These are phyloP conservation scores for Hirundichthys speculiger DNA, from an alignment of 2,113 vertebrate genomes.

Conservation along the genomic window DNA sequence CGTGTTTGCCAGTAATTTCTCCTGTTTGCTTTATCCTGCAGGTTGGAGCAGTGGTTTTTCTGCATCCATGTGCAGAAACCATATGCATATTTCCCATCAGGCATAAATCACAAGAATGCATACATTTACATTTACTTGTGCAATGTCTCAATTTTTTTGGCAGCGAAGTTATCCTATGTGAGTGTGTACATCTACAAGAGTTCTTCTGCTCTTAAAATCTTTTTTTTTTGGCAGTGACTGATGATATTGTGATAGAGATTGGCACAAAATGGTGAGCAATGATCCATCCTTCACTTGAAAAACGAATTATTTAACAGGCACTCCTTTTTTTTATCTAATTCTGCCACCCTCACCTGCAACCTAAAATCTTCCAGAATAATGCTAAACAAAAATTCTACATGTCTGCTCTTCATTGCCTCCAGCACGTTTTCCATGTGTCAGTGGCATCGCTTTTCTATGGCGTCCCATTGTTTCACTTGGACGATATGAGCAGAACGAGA, in stretches of 20 bases:
- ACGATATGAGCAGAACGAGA: too few species aligned
- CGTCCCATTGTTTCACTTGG: too few species aligned
- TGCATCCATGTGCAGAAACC: neutral
- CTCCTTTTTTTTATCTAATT: neutral
- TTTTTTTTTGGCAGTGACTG: too few species aligned
- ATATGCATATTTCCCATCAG: conserved; percentile 37
- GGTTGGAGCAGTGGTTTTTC: conserved; percentile 26
- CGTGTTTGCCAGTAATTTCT: conserved; percentile 35
- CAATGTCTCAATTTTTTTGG: conserved; percentile 16
- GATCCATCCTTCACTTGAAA: too few species aligned
- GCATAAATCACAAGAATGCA: conserved; percentile 17
- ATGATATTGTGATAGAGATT: too few species aligned
- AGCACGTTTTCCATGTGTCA: too few species aligned
- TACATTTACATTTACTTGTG: conserved; percentile 8
- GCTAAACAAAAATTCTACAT: too few species aligned
- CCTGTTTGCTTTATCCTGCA: conserved; percentile 50
- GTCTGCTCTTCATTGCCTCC: too few species aligned
- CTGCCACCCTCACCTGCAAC: neutral
- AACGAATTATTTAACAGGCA: neutral
- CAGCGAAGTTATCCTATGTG: neutral
- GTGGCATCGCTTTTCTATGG: too few species aligned
- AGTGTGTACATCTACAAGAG: neutral
- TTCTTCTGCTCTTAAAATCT: too few species aligned
- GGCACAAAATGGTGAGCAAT: too few species aligned
- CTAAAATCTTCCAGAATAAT: neutral